A percentile compares a stretch with the other conserved stretches of the same genome.
These are phyloP conservation scores for Drosophila kuntzei DNA, from an alignment of 2,888 invertebrate genomes.

Conservation along the genomic window DNA sequence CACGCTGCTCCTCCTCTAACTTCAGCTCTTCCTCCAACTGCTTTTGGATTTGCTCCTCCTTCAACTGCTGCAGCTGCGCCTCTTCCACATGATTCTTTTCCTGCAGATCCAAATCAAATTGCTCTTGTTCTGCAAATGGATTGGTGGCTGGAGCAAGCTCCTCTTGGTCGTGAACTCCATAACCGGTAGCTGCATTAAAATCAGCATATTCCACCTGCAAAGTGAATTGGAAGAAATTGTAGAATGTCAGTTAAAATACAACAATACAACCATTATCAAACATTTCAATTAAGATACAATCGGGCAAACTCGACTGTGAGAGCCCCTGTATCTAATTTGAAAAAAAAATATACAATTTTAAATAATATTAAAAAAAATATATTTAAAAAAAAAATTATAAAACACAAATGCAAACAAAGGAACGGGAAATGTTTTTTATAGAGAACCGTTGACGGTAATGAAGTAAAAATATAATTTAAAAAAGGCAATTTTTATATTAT, in stretches of 20 bases:
- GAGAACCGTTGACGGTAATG: no score
- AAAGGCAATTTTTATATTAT: no score
- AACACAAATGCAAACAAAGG: no score
- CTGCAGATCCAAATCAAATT: conserved; percentile 12
- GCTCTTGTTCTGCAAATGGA: conserved; percentile 48
- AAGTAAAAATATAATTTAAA: no score
- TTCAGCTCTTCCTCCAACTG: conserved; percentile 5
- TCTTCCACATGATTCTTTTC: conserved; percentile 21
- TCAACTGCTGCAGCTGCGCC: conserved; percentile 1
- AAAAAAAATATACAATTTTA: neutral
- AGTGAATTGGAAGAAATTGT: conserved; percentile 5
- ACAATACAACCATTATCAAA: neutral
- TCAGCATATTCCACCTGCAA: conserved; percentile 77
- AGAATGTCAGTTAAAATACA: conserved; percentile 4
- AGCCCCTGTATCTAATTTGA: neutral
- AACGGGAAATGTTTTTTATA: no score
- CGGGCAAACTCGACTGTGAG: neutral
- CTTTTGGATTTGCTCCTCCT: conserved; percentile 12
- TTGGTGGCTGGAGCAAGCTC: conserved; percentile 30
- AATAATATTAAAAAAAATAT: no score
- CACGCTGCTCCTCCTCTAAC: conserved; percentile 8
- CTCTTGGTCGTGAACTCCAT: conserved; percentile 44
- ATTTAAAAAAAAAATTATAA: no score
- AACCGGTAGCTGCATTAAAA: conserved; percentile 65
- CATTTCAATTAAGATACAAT: neutral